Conservation (phyloP, 1,140 invertebrate species). For the Onthophagus taurus region DNA sequence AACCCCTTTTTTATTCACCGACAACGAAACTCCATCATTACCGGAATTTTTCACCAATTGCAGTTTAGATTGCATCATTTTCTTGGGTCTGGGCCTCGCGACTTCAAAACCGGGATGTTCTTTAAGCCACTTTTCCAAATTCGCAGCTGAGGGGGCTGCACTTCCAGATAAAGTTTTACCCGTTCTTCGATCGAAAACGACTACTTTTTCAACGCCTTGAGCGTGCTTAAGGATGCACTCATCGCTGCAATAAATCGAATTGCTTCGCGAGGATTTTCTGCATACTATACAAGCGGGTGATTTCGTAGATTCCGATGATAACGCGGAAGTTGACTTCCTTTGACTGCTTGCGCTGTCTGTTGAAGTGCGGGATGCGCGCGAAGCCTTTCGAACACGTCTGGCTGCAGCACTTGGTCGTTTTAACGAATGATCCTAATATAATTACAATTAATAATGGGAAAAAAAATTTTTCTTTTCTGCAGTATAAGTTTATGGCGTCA, state of each 20-base stretch:
- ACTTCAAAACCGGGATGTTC: constrained; percentile 81
- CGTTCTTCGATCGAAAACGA: constrained; percentile 70
- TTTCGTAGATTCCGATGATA: constrained; percentile 5
- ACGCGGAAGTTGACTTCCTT: constrained; percentile 9
- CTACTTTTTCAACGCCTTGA: constrained; percentile 54
- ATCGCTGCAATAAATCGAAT: constrained; percentile 80
- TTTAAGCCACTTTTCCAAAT: constrained; percentile 73
- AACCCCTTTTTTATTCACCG: constrained; percentile 30
- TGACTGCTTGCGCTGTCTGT: constrained; percentile 26
- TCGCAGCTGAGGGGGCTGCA: constrained; percentile 66
- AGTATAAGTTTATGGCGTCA: too few relatives aligned
- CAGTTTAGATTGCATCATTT: constrained; percentile 31
- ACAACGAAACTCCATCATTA: constrained; percentile 29
- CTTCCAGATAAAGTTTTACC: constrained; percentile 65
- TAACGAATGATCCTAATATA: constrained; percentile 27
- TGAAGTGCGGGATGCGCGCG: constrained; percentile 26
- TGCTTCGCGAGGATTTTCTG: constrained; percentile 56
- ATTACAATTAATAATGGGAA: neutral
- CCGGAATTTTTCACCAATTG: constrained; percentile 32
- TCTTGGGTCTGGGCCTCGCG: constrained; percentile 48
- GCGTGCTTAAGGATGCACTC: constrained; percentile 78
- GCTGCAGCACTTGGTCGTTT: constrained; percentile 33
- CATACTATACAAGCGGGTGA: constrained; percentile 54
- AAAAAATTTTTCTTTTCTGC: neutral
- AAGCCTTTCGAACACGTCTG: constrained; percentile 34